These are phyloP conservation scores for Oenanthe oenanthe DNA, from an alignment of 2,113 vertebrate genomes.

Conservation along the genomic window DNA sequence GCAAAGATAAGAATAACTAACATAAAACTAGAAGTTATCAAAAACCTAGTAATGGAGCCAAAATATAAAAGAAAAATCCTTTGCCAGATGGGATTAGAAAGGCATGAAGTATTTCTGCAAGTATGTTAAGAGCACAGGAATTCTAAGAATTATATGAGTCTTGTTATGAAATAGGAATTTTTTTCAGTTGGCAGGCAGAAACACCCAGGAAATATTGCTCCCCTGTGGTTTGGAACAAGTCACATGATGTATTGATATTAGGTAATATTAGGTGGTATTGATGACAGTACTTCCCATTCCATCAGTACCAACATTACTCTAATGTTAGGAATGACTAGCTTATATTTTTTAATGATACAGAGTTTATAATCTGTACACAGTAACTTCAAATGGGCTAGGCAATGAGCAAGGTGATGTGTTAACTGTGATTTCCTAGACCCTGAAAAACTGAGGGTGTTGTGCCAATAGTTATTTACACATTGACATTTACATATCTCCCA, in stretches of 20 bases:
- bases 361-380: not conserved
- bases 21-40: not conserved
- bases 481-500: not conserved
- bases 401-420: not conserved
- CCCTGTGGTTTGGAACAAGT: not conserved
- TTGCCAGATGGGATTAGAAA: not conserved
- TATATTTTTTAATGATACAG: not conserved
- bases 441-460: not conserved
- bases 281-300: not conserved
- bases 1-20: not conserved
- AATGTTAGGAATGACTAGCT: not conserved
- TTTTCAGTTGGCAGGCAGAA: not conserved
- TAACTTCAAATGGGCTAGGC: not conserved
- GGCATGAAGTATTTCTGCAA: not conserved
- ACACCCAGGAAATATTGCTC: not conserved
- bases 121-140: not conserved
- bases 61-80: not conserved
- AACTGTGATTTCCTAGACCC: not conserved
- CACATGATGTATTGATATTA: not conserved
- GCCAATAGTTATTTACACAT: not conserved
- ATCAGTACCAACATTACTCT: not conserved
- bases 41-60: not conserved
- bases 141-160: not conserved
- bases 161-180: not conserved
- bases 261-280: not conserved